A percentile compares a stretch with the other conserved stretches of the same genome.
These are phyloP conservation scores for Neodiprion pinetum DNA, from an alignment of 1,140 invertebrate genomes.

Conservation along the genomic window DNA sequence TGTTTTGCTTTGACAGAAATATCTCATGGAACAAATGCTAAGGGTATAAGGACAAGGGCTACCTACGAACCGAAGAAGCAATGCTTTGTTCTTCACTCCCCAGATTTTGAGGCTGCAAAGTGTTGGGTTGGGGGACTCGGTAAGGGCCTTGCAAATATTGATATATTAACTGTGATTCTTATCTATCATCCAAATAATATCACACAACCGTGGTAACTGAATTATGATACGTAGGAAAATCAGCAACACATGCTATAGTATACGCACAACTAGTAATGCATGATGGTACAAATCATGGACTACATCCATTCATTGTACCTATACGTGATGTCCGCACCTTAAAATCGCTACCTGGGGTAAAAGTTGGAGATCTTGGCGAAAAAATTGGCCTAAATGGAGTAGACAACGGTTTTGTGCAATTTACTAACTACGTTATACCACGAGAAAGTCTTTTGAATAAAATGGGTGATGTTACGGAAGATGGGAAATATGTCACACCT, in stretches of 20 bases:
- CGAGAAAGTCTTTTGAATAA: slow-evolving; percentile 84
- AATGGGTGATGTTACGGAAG: slow-evolving; percentile 84
- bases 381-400: slow-evolving; percentile 89
- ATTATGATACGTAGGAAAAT: slow-evolving; percentile 68
- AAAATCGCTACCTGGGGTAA: slow-evolving; percentile 73
- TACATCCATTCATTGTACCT: slow-evolving; percentile 86
- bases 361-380: slow-evolving; percentile 85
- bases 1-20: slow-evolving; percentile 93
- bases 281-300: slow-evolving; percentile 83
- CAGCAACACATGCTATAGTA: slow-evolving; percentile 84
- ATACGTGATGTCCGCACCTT: slow-evolving; percentile 80
- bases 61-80: slow-evolving; percentile 80
- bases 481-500: slow-evolving; percentile 82
- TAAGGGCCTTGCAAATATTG: slow-evolving; percentile 46
- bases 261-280: slow-evolving; percentile 84
- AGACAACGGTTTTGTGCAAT: slow-evolving; percentile 91
- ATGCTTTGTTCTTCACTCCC: slow-evolving; percentile 89
- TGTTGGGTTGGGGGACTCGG: slow-evolving; percentile 94
- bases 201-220: too few relatives aligned
- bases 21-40: slow-evolving; percentile 92
- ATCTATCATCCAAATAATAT: too few relatives aligned
- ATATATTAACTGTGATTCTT: too few relatives aligned
- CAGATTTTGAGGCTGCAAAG: slow-evolving; percentile 94
- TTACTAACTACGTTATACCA: slow-evolving; percentile 86
- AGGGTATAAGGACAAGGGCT: slow-evolving; percentile 88